Evolutionary conservation across 2,113 vertebrate species (phyloP).

Genomic region (Tylochromis polylepis): DNA sequence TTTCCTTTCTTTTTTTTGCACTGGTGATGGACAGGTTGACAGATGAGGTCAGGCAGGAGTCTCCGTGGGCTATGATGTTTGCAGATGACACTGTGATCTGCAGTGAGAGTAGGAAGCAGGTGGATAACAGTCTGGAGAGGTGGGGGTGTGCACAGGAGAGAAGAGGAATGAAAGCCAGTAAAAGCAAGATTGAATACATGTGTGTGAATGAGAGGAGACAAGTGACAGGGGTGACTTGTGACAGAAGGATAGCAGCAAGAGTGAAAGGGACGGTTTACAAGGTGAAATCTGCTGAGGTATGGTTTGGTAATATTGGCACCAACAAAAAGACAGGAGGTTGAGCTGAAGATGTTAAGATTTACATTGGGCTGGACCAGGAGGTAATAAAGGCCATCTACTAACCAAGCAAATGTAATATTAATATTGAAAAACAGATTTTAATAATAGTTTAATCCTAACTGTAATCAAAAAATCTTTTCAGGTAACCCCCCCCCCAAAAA

Average conservation of each 20-base stretch:
- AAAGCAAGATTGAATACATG: not conserved
- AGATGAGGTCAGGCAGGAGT: not conserved
- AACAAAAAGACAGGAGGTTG: not conserved
- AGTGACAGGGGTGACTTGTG: not conserved
- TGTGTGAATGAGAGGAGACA: not conserved
- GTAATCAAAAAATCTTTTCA: not conserved
- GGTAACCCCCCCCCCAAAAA: too few species aligned
- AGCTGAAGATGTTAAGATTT: not conserved
- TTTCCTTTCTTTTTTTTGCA: not conserved
- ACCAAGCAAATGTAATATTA: not conserved
- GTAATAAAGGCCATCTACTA: not conserved
- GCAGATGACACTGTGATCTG: not conserved
- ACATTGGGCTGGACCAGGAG: not conserved
- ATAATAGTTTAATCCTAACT: not conserved
- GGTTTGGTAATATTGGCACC: not conserved
- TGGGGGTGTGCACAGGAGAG: rapidly evolving
- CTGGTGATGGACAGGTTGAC: not conserved
- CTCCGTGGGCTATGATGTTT: not conserved
- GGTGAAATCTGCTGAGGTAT: not conserved
- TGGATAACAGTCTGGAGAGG: not conserved
- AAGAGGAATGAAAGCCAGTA: not conserved
- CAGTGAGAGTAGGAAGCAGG: not conserved
- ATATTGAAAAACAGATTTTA: not conserved
- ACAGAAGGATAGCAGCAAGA: not conserved
- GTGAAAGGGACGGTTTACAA: not conserved